Evolutionary conservation across 2,888 invertebrate species (phyloP).

Genomic region (Pseudanteris insignis): DNA sequence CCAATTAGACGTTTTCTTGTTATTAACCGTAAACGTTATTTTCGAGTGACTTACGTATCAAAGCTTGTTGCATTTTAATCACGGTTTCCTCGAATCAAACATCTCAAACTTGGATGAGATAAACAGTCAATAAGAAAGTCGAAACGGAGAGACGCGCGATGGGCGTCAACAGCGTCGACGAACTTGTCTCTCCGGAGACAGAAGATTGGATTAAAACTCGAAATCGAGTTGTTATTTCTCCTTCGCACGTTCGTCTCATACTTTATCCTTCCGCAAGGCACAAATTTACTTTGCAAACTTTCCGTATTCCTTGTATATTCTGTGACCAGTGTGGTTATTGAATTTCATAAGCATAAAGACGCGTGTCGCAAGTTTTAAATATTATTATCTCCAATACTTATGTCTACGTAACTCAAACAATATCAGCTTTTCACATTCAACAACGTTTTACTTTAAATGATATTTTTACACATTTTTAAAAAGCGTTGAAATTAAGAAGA

Average conservation of each 20-base stretch:
- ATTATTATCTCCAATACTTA: too few species aligned
- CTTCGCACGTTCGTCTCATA: conserved; percentile 36
- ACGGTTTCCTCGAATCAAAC: conserved; percentile 11
- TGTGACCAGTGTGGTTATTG: conserved; percentile 19
- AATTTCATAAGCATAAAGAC: conserved; percentile 14
- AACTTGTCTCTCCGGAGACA: conserved; percentile 38
- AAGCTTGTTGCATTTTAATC: conserved; percentile 7
- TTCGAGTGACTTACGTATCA: too few species aligned
- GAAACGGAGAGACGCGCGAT: conserved; percentile 16
- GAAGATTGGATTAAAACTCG: conserved; percentile 60
- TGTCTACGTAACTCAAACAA: too few species aligned
- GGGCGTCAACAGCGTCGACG: conserved; percentile 27
- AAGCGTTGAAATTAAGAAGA: too few species aligned
- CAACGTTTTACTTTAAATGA: conserved; percentile 7
- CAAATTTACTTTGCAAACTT: conserved; percentile 62
- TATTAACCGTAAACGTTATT: not conserved
- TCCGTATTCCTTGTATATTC: conserved; percentile 48
- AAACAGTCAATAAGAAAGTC: conserved; percentile 20
- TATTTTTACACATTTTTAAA: too few species aligned
- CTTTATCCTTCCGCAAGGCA: conserved; percentile 37
- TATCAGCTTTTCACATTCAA: conserved; percentile 2
- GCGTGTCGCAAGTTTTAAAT: conserved; percentile 2
- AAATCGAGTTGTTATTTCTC: conserved; percentile 56
- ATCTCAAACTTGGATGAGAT: conserved; percentile 16
- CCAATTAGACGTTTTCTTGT: not conserved